Evolutionary conservation across 2,113 vertebrate genomes (phyloP).

Genomic region (Oostethus manadensis): DNA sequence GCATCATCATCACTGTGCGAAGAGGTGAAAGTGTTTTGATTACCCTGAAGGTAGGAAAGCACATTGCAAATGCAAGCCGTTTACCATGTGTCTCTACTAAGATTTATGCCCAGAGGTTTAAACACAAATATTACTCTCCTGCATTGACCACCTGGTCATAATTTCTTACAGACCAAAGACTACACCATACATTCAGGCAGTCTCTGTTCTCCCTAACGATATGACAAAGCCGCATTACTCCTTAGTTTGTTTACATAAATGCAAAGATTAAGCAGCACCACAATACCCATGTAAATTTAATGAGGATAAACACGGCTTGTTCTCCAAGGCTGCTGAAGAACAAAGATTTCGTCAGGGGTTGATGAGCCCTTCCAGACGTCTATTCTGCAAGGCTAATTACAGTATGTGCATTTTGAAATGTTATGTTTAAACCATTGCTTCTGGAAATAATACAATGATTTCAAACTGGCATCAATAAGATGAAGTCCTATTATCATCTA

Average conservation of each 20-base stretch:
- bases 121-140: not conserved
- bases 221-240: conserved; percentile 39
- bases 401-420: conserved; percentile 32
- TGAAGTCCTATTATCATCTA: conserved; percentile 44
- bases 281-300: conserved; percentile 51
- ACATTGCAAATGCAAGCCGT: not conserved
- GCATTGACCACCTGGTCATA: conserved; percentile 19
- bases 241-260: conserved; percentile 57
- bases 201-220: conserved; percentile 36
- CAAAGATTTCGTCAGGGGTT: conserved; percentile 51
- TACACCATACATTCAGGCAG: conserved; percentile 34
- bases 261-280: conserved; percentile 48
- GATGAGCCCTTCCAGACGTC: conserved; percentile 51
- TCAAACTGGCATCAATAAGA: conserved; percentile 50
- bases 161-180: conserved; percentile 26
- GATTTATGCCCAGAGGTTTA: conserved; percentile 11
- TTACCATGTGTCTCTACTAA: conserved; percentile 5
- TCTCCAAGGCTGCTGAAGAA: conserved; percentile 40
- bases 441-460: conserved; percentile 39
- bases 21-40: not conserved
- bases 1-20: not conserved
- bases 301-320: conserved; percentile 49
- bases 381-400: conserved; percentile 45
- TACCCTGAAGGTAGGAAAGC: not conserved
- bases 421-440: conserved; percentile 49